A percentile compares a stretch with the other conserved stretches of the same genome.
These are phyloP conservation scores for Chymomyza procnemis DNA, from an alignment of 2,888 invertebrate species.

Conservation along the genomic window DNA sequence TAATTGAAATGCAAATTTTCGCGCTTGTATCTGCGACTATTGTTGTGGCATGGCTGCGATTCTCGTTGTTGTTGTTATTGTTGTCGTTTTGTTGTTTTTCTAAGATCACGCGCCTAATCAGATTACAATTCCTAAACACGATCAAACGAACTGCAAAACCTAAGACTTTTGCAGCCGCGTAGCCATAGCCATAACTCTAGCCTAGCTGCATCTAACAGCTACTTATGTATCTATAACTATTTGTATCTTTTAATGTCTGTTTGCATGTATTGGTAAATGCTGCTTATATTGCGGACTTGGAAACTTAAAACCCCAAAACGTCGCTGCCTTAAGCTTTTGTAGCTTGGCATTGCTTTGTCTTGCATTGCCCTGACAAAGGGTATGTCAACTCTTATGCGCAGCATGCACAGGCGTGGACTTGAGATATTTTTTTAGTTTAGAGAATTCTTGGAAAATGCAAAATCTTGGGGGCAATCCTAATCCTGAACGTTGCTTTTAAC, in stretches of 20 bases:
- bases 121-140: slow-evolving; percentile 48
- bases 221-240: neutral
- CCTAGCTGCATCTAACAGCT: neutral
- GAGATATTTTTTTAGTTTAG: no score
- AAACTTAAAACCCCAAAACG: neutral
- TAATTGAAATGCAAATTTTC: slow-evolving; percentile 56
- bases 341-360: neutral
- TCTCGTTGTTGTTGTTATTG: neutral
- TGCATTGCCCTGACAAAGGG: neutral
- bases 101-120: slow-evolving; percentile 50
- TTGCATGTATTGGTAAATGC: no score
- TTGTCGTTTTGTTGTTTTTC: no score
- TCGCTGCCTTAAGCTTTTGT: neutral
- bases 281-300: neutral
- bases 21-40: neutral
- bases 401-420: no score
- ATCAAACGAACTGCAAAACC: slow-evolving; percentile 10
- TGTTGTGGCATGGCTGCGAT: slow-evolving; percentile 11
- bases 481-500: no score
- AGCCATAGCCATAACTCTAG: neutral
- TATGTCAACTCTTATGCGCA: neutral
- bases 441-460: no score
- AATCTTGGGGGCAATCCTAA: no score
- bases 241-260: neutral
- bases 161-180: no score